Evolutionary conservation across 2,113 vertebrate genomes (phyloP).

Genomic region (Psettodes erumei): DNA sequence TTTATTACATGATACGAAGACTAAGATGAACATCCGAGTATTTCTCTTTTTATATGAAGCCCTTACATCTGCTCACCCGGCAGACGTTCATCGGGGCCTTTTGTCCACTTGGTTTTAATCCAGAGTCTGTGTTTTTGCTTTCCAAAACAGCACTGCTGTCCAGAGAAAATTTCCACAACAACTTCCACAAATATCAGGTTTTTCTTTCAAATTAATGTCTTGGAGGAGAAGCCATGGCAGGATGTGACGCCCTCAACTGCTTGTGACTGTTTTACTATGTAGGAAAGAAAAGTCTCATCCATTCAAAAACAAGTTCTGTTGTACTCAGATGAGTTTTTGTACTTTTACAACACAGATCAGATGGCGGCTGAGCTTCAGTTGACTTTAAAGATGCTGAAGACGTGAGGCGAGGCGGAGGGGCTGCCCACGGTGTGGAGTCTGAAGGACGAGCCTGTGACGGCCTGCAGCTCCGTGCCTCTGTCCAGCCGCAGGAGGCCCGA

Average conservation of each 20-base stretch:
- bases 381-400: slow-evolving; percentile 93
- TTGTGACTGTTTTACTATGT: slow-evolving; percentile 23
- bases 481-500: slow-evolving; percentile 87
- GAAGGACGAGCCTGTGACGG: slow-evolving; percentile 85
- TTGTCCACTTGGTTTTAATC: slow-evolving; percentile 66
- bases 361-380: slow-evolving; percentile 77
- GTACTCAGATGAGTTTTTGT: slow-evolving; percentile 21
- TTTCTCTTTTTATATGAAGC: slow-evolving; percentile 49
- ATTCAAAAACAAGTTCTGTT: slow-evolving; percentile 19
- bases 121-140: slow-evolving; percentile 53
- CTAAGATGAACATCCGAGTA: slow-evolving; percentile 58
- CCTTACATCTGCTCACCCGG: slow-evolving; percentile 59
- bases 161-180: slow-evolving; percentile 63
- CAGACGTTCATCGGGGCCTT: slow-evolving; percentile 58
- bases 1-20: slow-evolving; percentile 61
- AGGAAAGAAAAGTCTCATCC: slow-evolving; percentile 17
- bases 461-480: slow-evolving; percentile 83
- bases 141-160: slow-evolving; percentile 63
- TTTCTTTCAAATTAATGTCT: slow-evolving; percentile 60
- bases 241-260: slow-evolving; percentile 23
- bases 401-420: slow-evolving; percentile 80
- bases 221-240: slow-evolving; percentile 33
- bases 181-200: slow-evolving; percentile 66
- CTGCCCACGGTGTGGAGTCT: slow-evolving; percentile 84
- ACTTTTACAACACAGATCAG: not conserved